Evolutionary conservation across 2,797 vertebrate species (phyloP).

Genomic region (Spinus olivaceus): DNA sequence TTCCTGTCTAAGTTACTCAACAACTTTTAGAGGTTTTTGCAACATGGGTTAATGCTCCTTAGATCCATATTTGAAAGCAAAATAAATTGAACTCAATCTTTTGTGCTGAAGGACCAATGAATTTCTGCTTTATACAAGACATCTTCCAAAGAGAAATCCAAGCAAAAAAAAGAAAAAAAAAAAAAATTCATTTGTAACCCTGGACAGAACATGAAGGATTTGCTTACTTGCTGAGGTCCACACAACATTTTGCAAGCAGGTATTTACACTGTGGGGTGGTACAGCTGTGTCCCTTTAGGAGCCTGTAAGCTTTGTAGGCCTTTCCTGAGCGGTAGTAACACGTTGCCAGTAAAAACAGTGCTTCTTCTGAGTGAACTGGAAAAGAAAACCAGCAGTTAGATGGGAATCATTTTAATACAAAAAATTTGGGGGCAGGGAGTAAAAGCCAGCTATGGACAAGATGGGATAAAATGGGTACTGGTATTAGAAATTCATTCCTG

Average conservation of each 20-base stretch:
- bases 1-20: not conserved
- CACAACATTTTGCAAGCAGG: conserved; percentile 96
- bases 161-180: not conserved
- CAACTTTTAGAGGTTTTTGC: not conserved
- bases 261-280: conserved; percentile 96
- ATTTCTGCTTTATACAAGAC: not conserved
- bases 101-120: not conserved
- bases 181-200: not conserved
- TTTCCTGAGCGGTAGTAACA: conserved; percentile 99
- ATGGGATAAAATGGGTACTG: not conserved
- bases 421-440: not conserved
- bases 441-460: not conserved
- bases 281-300: conserved; percentile 96
- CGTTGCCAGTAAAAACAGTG: conserved; percentile 93
- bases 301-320: conserved; percentile 94
- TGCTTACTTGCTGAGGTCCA: conserved; percentile 96
- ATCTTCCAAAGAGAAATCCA: not conserved
- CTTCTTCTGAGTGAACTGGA: conserved; percentile 91
- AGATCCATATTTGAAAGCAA: not conserved
- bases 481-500: not conserved
- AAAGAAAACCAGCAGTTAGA: not conserved
- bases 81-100: not conserved
- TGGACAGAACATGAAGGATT: not conserved
- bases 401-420: not conserved
- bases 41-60: not conserved